Percentiles rank a stretch among this genome's conserved stretches.
phyloP scores from a whole-genome alignment of 2,888 invertebrate species.

The Brenthis ino region DNA sequence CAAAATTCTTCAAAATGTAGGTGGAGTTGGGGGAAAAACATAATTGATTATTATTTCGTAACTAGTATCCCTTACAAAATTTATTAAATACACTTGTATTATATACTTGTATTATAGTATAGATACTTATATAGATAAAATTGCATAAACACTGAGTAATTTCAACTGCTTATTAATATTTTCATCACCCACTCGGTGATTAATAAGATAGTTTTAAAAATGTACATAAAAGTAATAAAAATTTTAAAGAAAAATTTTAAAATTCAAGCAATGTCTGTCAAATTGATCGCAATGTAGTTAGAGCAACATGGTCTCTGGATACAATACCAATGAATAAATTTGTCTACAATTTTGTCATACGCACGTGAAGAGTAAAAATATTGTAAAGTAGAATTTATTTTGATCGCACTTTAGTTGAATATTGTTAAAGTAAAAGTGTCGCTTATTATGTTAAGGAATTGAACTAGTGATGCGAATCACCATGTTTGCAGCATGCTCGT shows the following conservation, averaged over 20 bases:
- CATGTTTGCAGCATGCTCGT: constrained; percentile 71
- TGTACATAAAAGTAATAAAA: background rate
- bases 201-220: no score
- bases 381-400: constrained; percentile 41
- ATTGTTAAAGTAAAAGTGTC: constrained; percentile 31
- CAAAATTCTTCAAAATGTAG: no score
- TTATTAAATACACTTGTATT: no score
- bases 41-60: no score
- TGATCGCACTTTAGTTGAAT: constrained; percentile 38
- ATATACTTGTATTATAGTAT: no score
- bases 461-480: constrained; percentile 71
- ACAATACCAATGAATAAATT: constrained; percentile 71
- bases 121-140: no score
- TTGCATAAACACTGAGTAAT: no score
- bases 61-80: no score
- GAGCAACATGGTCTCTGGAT: constrained; percentile 68
- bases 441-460: constrained; percentile 47
- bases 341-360: constrained; percentile 38
- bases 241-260: constrained; percentile 38
- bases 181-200: no score
- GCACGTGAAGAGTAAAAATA: constrained; percentile 35
- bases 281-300: constrained; percentile 73
- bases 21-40: no score
- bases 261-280: constrained; percentile 67
- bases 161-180: no score